Conservation (phyloP, 2,113 vertebrate species). For the Antennarius striatus region DNA sequence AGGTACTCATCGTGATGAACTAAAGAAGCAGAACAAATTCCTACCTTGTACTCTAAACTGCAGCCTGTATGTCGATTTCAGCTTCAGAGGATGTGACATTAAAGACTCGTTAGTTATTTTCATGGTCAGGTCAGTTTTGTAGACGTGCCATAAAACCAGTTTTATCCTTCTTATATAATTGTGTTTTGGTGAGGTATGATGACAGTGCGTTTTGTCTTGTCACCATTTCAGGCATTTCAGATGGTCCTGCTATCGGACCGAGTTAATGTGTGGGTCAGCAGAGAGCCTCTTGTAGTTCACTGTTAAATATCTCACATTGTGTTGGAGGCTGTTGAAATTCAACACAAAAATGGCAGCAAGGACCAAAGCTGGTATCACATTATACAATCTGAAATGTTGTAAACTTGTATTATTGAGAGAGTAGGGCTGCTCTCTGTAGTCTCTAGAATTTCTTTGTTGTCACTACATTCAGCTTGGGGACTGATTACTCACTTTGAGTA, state of each 20-base stretch:
- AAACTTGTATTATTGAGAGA: too few relatives aligned
- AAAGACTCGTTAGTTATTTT: not conserved
- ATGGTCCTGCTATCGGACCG: slow-evolving; percentile 26
- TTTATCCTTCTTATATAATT: slow-evolving; percentile 5
- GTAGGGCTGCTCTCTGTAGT: too few relatives aligned
- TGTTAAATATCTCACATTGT: not conserved
- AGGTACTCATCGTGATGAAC: too few relatives aligned
- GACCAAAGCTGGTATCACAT: not conserved
- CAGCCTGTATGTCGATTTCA: not conserved
- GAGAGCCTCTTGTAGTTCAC: not conserved
- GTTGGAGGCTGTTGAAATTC: not conserved
- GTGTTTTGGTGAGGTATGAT: not conserved
- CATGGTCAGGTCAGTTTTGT: slow-evolving; percentile 5
- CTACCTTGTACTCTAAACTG: too few relatives aligned
- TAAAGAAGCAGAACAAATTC: too few relatives aligned
- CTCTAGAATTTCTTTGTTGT: too few relatives aligned
- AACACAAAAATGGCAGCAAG: not conserved
- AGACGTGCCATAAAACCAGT: not conserved
- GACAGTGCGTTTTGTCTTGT: slow-evolving; percentile 11
- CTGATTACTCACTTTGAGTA: too few relatives aligned
- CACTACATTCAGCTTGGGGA: too few relatives aligned
- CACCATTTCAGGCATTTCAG: slow-evolving; percentile 52
- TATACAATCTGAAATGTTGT: too few relatives aligned
- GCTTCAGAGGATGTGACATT: not conserved
- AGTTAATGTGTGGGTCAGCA: slow-evolving; percentile 15